phyloP scores from a whole-genome alignment of 2,888 invertebrate species.

The Cancer borealis region DNA sequence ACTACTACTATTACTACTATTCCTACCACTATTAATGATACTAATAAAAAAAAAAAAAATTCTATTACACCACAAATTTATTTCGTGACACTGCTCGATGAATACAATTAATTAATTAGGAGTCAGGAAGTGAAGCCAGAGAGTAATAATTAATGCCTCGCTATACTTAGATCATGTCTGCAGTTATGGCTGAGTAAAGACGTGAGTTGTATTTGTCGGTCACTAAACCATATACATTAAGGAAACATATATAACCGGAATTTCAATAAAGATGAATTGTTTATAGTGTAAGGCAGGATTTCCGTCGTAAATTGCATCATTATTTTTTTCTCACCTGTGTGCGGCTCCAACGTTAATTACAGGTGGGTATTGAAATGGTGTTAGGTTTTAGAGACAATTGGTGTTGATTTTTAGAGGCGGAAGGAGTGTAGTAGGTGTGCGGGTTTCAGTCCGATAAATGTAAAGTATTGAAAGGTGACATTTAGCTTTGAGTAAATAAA shows the following conservation, averaged over 20 bases:
- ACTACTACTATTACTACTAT: background rate
- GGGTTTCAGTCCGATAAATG: background rate
- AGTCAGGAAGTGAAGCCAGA: background rate
- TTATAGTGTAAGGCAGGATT: background rate
- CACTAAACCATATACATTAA: background rate
- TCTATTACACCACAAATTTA: background rate
- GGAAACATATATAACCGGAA: background rate
- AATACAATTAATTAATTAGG: background rate
- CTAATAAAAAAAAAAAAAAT: no score
- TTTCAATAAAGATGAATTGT: background rate
- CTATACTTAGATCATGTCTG: background rate
- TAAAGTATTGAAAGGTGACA: background rate
- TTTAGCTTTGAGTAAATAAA: background rate
- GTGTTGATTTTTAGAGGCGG: background rate
- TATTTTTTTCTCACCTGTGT: background rate
- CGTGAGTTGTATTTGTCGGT: background rate
- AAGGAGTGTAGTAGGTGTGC: background rate
- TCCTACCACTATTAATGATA: background rate
- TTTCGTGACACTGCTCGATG: background rate
- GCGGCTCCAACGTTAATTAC: background rate
- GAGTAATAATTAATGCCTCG: background rate
- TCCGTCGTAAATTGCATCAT: background rate
- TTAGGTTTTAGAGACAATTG: background rate
- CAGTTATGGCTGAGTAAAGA: background rate
- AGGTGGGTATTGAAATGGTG: background rate